These are phyloP conservation scores for Chaunax sp. DNA, from an alignment of 2,797 vertebrate genomes.

Conservation along the genomic window DNA sequence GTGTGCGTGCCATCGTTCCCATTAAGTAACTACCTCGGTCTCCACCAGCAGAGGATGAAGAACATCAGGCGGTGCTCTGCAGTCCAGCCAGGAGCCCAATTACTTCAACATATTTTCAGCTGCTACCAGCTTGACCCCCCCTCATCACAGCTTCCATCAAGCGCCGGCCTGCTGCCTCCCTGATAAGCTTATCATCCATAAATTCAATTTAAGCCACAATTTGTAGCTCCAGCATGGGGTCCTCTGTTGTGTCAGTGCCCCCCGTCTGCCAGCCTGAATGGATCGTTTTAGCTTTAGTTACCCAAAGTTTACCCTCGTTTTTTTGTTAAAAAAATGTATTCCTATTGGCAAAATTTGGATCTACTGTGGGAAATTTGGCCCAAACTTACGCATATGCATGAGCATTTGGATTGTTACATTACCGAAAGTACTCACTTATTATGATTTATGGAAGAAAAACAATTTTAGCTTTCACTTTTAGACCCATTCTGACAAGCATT, in stretches of 20 bases:
- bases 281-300: not conserved
- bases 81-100: constrained; percentile 73
- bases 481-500: constrained; percentile 4
- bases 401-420: not conserved
- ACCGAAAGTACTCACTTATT: not conserved
- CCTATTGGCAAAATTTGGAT: not conserved
- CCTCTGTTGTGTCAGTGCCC: not conserved
- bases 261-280: not conserved
- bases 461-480: not conserved
- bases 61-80: constrained; percentile 62
- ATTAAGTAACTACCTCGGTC: constrained; percentile 36
- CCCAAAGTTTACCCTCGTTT: too few relatives aligned
- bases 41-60: constrained; percentile 57
- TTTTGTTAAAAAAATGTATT: too few relatives aligned
- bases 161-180: constrained; percentile 20
- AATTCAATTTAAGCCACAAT: constrained; percentile 37
- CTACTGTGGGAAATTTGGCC: not conserved
- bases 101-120: constrained; percentile 66
- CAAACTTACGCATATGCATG: not conserved
- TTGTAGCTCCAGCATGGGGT: constrained; percentile 22
- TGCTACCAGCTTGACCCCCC: constrained; percentile 43
- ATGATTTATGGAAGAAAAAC: not conserved
- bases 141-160: constrained; percentile 35
- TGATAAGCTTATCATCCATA: constrained; percentile 58
- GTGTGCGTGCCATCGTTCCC: constrained; percentile 29